Evolutionary conservation across 1,140 invertebrate genomes (phyloP).

Genomic region (Cephus cinctus): DNA sequence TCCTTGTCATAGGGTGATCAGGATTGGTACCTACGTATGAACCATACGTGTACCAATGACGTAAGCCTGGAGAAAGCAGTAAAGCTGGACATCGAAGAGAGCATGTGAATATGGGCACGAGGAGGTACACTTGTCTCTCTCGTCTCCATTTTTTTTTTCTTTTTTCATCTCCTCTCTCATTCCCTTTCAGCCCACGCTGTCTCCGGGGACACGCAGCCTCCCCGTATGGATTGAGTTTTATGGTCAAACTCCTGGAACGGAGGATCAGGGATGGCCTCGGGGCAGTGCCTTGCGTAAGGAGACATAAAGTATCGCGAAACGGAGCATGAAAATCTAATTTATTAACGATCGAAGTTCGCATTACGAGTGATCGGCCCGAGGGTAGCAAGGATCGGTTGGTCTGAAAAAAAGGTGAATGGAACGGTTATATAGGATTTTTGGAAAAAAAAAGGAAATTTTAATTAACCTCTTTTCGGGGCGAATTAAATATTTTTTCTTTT

Average conservation of each 20-base stretch:
- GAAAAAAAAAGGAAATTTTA: no score
- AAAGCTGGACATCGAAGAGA: no score
- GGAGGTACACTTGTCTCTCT: slow-evolving; percentile 5
- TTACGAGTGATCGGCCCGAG: no score
- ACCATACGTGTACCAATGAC: slow-evolving; percentile 21
- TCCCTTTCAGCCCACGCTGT: no score
- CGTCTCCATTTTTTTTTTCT: slow-evolving; percentile 13
- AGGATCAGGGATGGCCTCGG: slow-evolving; percentile 6
- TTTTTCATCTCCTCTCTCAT: neutral
- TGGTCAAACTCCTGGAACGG: neutral
- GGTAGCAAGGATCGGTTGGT: no score
- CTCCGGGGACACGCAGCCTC: neutral
- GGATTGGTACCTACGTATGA: slow-evolving; percentile 12
- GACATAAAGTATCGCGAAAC: slow-evolving; percentile 4
- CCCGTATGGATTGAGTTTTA: neutral
- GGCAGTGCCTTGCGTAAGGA: neutral
- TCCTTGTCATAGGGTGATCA: slow-evolving; percentile 7
- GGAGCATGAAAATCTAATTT: no score
- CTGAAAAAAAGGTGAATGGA: no score
- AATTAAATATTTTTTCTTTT: no score
- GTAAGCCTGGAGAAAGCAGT: slow-evolving; percentile 30
- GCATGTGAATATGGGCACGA: slow-evolving; percentile 7
- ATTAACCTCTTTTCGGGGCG: no score
- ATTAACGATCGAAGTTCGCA: no score
- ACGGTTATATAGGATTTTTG: no score